A percentile compares a stretch with the other conserved stretches of the same genome.
Conservation (phyloP, 2,113 vertebrate genomes). For the Thunnus maccoyii region DNA sequence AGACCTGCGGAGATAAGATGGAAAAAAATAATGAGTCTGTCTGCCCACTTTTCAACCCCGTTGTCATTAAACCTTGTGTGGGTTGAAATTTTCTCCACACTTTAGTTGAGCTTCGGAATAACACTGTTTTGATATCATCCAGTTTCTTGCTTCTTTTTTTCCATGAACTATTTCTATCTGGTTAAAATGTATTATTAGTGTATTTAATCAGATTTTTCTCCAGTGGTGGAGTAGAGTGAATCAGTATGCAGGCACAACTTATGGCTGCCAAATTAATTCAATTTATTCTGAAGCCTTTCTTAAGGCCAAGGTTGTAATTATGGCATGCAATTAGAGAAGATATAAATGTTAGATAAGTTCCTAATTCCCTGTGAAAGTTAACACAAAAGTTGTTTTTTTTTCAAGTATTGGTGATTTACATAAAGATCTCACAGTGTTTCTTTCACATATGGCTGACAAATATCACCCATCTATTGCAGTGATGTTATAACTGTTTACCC, state of each 20-base stretch:
- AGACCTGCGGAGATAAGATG: conserved; percentile 37
- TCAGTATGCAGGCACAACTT: conserved; percentile 74
- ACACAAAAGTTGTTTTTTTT: conserved; percentile 55
- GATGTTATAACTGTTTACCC: conserved; percentile 41
- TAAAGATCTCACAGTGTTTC: conserved; percentile 47
- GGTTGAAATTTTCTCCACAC: conserved; percentile 3
- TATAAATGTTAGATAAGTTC: conserved; percentile 78
- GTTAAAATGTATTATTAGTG: conserved; percentile 67
- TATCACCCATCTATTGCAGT: conserved; percentile 40
- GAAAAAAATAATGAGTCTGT: not conserved
- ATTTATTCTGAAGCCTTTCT: conserved; percentile 77
- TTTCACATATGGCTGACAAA: conserved; percentile 20
- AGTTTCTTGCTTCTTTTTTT: conserved; percentile 28
- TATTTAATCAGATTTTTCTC: conserved; percentile 69
- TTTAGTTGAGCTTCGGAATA: not conserved
- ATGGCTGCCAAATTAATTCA: conserved; percentile 77
- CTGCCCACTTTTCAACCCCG: conserved; percentile 4
- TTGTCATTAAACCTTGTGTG: conserved; percentile 9
- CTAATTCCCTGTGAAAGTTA: conserved; percentile 65
- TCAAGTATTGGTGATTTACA: conserved; percentile 65
- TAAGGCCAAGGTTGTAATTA: conserved; percentile 80
- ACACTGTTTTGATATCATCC: conserved; percentile 37
- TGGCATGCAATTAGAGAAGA: conserved; percentile 75
- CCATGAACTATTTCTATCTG: conserved; percentile 45
- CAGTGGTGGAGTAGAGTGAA: conserved; percentile 63